Percentiles rank a stretch among this genome's conserved stretches.
These are phyloP conservation scores for Andrena chrysosceles DNA, from an alignment of 2,888 invertebrate genomes.

Conservation along the genomic window DNA sequence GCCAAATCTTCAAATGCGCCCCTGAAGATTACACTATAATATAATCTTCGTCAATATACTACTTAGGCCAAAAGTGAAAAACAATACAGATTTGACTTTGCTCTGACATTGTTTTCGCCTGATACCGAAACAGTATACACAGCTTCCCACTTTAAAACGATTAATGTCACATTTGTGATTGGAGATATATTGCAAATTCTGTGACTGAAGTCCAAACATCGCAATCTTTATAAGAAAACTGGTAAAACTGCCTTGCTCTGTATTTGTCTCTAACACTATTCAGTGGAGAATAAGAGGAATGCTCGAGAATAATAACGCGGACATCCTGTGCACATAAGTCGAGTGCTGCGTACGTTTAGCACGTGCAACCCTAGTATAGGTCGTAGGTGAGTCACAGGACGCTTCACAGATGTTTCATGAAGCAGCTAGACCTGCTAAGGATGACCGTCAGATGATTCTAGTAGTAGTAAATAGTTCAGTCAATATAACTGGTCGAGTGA, in stretches of 20 bases:
- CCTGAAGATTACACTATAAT: too few relatives aligned
- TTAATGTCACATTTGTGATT: too few relatives aligned
- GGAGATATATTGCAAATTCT: too few relatives aligned
- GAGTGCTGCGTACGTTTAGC: conserved; percentile 4
- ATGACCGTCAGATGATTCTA: background rate
- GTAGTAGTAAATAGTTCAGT: background rate
- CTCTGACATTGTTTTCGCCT: too few relatives aligned
- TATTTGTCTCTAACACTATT: background rate
- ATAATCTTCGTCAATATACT: too few relatives aligned
- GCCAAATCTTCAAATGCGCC: too few relatives aligned
- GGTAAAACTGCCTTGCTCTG: background rate
- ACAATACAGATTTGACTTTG: too few relatives aligned
- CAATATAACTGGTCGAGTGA: too few relatives aligned
- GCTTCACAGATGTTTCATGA: conserved; percentile 22
- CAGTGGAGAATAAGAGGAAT: background rate
- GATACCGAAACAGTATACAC: too few relatives aligned
- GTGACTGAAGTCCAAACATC: too few relatives aligned
- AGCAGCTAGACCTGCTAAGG: conserved; percentile 12
- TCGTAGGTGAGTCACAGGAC: conserved; percentile 40
- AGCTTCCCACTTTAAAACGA: too few relatives aligned
- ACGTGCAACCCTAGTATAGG: conserved; percentile 5
- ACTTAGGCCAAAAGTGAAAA: too few relatives aligned
- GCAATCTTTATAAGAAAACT: background rate
- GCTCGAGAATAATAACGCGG: background rate
- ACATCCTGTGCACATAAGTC: background rate